These are phyloP conservation scores for Phenganax marumi DNA, from an alignment of 92 coral and sea anemone species.

Conservation along the genomic window DNA sequence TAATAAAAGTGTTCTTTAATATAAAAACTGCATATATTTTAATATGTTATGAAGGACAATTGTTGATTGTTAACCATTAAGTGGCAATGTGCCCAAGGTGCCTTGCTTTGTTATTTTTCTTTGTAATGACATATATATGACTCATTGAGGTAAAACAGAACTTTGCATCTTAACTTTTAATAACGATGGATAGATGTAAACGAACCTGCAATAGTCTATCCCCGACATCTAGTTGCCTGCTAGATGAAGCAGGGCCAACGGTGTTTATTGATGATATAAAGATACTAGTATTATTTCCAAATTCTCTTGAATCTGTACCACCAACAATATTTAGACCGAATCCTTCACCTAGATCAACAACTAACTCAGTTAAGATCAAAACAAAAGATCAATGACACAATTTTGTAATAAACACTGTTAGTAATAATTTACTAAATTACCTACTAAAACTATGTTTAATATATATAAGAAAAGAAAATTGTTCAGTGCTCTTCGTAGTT, in stretches of 20 bases:
- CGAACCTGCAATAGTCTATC: conserved; percentile 36
- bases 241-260: conserved; percentile 4
- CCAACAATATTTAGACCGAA: conserved; percentile 42
- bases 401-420: neutral
- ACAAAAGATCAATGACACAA: neutral
- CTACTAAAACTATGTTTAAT: neutral
- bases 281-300: conserved; percentile 17
- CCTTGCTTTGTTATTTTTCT: no score
- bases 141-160: no score
- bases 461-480: neutral
- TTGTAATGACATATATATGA: neutral
- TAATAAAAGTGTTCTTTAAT: no score
- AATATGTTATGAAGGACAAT: neutral
- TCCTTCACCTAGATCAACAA: conserved; percentile 18
- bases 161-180: no score
- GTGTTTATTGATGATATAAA: conserved; percentile 30
- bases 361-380: neutral
- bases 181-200: neutral
- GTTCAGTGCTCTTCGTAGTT: neutral
- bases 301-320: conserved; percentile 36
- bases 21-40: neutral
- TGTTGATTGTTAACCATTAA: neutral
- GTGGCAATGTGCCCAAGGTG: no score
- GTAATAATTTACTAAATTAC: neutral
- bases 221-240: conserved; percentile 31